Conservation (phyloP, 1,140 invertebrate genomes). For the Dysdera silvatica region DNA sequence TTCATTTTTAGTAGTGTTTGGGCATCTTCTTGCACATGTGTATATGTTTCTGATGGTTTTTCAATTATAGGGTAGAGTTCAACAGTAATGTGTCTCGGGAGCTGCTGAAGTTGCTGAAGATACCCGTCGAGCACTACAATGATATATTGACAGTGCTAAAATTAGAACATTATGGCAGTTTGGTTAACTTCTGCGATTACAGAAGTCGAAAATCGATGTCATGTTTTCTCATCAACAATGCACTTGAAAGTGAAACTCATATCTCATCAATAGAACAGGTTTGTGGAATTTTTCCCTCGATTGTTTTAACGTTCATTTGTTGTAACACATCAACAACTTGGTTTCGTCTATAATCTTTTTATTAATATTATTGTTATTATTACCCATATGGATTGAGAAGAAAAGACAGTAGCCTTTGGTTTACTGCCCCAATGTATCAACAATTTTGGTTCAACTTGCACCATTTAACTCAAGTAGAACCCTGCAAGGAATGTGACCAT, state of each 20-base stretch:
- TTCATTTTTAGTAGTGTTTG: no score
- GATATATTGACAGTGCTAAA: conserved; percentile 72
- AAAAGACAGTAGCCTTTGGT: no score
- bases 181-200: conserved; percentile 84
- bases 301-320: neutral
- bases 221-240: conserved; percentile 77
- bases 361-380: no score
- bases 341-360: no score
- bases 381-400: no score
- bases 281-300: neutral
- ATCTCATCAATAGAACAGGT: conserved; percentile 79
- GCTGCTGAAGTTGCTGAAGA: conserved; percentile 81
- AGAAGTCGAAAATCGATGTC: conserved; percentile 77
- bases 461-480: no score
- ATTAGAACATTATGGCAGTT: conserved; percentile 70
- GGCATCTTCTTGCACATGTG: no score
- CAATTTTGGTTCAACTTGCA: no score
- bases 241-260: conserved; percentile 76
- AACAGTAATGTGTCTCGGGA: conserved; percentile 81
- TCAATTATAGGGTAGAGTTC: conserved; percentile 61
- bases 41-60: no score
- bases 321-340: no score
- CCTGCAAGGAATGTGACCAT: no score
- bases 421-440: no score
- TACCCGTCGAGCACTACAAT: conserved; percentile 91